phyloP scores from a whole-genome alignment of 2,113 vertebrate species.

The Eulemur macaco region DNA sequence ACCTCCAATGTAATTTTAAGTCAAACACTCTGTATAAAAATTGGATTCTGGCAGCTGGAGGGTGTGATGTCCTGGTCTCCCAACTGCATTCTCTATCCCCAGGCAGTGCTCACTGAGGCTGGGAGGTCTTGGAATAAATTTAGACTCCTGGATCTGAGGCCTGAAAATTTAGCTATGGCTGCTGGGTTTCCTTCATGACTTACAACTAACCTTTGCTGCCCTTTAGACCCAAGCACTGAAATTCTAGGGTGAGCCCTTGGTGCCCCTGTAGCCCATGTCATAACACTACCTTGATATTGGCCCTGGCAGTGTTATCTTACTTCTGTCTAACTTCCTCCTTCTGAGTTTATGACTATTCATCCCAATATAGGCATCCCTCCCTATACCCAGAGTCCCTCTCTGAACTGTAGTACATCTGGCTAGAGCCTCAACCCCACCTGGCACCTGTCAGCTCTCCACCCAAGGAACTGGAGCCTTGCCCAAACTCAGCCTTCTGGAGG shows the following conservation, averaged over 20 bases:
- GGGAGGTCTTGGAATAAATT: background rate
- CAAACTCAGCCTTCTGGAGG: slow-evolving; percentile 51
- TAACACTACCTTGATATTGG: background rate
- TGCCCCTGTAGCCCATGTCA: background rate
- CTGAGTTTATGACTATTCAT: background rate
- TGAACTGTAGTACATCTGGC: slow-evolving; percentile 21
- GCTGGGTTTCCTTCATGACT: background rate
- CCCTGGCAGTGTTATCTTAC: background rate
- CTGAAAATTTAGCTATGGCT: background rate
- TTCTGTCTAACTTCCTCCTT: background rate
- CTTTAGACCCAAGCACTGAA: background rate
- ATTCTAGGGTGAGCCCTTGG: background rate
- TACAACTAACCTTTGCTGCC: background rate
- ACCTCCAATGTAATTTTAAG: background rate
- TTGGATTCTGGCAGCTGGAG: background rate
- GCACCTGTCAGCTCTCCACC: slow-evolving; percentile 56
- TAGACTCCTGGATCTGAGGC: background rate
- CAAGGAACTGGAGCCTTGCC: slow-evolving; percentile 43
- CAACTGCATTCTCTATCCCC: background rate
- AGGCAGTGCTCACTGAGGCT: background rate
- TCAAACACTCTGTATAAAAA: slow-evolving; percentile 38
- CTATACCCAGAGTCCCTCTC: background rate
- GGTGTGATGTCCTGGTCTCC: background rate
- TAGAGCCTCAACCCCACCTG: background rate
- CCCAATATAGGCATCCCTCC: background rate